Base-by-base conservation (phyloP, 2,888 invertebrate species). In the Alcis repandata region DNA sequence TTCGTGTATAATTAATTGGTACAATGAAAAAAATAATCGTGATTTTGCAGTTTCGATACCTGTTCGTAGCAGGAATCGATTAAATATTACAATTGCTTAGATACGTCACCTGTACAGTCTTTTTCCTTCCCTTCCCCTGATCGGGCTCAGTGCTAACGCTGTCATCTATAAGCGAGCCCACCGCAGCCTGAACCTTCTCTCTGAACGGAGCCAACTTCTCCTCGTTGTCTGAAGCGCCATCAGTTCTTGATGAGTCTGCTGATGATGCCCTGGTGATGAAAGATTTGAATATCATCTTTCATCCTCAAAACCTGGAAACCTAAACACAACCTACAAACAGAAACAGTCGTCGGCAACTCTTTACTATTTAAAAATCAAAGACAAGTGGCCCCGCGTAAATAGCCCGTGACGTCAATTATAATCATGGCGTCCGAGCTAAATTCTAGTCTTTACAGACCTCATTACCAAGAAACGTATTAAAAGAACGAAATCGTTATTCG, bases 91-190 rank as follows among this genome's bases (percentile, higher is more conserved):
- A 27, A 19, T 10, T 19, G 41, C 13, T n/a, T 52, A 46, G 43
- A 19, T 54, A 17, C 61, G 59, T 74, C 86, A 95, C 95, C 94
- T 95, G 95, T 74, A 96, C 96, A 90, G 96, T 95, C 92, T 96
- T 96, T 89, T 96, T 96, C 73, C 95, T 94, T 74, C 95, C 95
- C 77, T 96, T 96, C 51, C 96, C 95, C 81, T 96, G 93, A 72
- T 94, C 96, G 1, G 96, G 96, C 70, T 96, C 95, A 1, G 94
- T 95, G 73, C 96, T 95, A 20, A 96, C 92, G 77, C 95, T 95
- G 52, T 94, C 94, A 73, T 95, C 95, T 27, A 96, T 92, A 68
- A 96, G 88, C 27, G 89, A 85, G 77, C 95, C 94, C 33, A 96
- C 85, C 58, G 94, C 94, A 40, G 94, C 91, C 67, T 94, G 92